These are phyloP conservation scores for Gisinianus flammeolus DNA, from an alignment of 2,888 invertebrate genomes.

Conservation along the genomic window DNA sequence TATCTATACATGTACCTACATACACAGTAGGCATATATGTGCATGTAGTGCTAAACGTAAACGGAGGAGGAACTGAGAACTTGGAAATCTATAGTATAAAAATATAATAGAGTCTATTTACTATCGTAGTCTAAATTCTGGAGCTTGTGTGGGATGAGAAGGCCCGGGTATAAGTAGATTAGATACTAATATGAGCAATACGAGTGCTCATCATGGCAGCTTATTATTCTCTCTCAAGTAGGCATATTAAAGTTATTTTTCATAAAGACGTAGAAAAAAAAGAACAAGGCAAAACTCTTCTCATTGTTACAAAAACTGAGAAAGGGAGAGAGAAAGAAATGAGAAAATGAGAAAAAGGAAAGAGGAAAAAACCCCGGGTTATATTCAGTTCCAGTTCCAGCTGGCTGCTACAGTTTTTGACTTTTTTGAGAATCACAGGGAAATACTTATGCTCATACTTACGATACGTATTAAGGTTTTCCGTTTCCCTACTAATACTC, in stretches of 20 bases:
- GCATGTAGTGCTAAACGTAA: not conserved
- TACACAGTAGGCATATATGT: not conserved
- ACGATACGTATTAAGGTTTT: not conserved
- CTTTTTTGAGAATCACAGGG: not conserved
- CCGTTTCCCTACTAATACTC: constrained; percentile 22
- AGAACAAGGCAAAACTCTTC: not conserved
- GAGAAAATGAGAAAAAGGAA: constrained; percentile 17
- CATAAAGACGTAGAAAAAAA: constrained; percentile 12
- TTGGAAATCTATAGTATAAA: not conserved
- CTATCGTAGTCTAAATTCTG: no score
- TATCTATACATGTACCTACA: not conserved
- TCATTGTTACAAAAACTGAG: constrained; percentile 10
- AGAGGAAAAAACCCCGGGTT: not conserved
- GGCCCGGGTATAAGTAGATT: constrained; percentile 13
- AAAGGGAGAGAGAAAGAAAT: constrained; percentile 11
- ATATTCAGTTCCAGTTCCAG: not conserved
- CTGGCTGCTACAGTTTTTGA: not conserved
- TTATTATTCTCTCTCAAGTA: constrained; percentile 39
- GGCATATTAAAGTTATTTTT: constrained; percentile 36
- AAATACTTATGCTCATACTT: not conserved
- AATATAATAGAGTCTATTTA: constrained; percentile 7
- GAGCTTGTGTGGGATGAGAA: no score
- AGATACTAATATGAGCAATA: constrained; percentile 6
- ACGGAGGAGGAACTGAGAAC: not conserved
- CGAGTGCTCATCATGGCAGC: constrained; percentile 29